These are phyloP conservation scores for Chloroceryle inda DNA, from an alignment of 2,797 vertebrate genomes.

Conservation along the genomic window DNA sequence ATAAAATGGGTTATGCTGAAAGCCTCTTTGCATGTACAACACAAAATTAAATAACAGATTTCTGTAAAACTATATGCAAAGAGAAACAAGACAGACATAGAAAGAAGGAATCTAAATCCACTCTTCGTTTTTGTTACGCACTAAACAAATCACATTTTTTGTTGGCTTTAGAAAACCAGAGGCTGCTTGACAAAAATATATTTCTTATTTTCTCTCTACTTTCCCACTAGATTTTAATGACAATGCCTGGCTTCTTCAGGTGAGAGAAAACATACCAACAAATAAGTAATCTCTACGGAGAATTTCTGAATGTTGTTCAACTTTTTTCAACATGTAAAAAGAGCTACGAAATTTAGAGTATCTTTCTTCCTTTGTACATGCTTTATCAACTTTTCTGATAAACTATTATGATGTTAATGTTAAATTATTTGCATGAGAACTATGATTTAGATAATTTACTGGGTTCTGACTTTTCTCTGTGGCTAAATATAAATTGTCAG, in stretches of 20 bases:
- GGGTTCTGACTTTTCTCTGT: not conserved
- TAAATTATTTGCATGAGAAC: not conserved
- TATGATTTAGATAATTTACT: not conserved
- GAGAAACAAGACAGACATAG: constrained; percentile 46
- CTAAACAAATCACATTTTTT: not conserved
- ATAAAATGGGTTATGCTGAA: constrained; percentile 41
- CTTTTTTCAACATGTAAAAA: not conserved
- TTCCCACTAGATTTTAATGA: constrained; percentile 21
- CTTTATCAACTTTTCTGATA: not conserved
- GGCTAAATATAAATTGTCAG: not conserved
- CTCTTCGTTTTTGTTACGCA: constrained; percentile 24
- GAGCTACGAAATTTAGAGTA: not conserved
- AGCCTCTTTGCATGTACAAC: constrained; percentile 43
- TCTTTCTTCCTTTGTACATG: not conserved
- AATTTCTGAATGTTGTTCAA: not conserved
- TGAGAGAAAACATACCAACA: not conserved
- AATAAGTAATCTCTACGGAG: not conserved
- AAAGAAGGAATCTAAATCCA: constrained; percentile 22
- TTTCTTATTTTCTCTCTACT: not conserved
- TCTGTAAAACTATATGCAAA: constrained; percentile 40
- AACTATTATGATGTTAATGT: not conserved
- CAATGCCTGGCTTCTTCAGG: not conserved
- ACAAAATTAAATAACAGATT: constrained; percentile 59
- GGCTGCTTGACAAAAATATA: constrained; percentile 16
- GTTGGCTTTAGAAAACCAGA: constrained; percentile 35